Base-by-base conservation (phyloP, 2,888 invertebrate genomes). In the Rugalucina vietnamica region DNA sequence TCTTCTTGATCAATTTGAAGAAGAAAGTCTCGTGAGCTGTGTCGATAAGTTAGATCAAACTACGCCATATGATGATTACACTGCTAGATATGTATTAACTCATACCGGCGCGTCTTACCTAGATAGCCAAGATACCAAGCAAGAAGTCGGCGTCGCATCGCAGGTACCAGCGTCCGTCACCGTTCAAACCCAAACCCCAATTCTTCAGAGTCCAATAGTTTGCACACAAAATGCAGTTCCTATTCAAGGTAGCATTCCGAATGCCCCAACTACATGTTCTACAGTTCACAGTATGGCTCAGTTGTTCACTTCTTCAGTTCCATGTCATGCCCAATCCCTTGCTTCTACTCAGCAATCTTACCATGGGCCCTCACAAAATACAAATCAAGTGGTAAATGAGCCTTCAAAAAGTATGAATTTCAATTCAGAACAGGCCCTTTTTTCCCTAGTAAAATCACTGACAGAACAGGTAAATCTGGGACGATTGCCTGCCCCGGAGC, bases 1-100 rank as follows among this genome's bases (percentile, higher is more conserved):
- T 37, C 71, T 71, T 54, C 71, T 71, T 54, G 54, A 54, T 18
- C 54, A 54, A 21, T 54, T 54, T 54, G 54, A 54, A 54, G 54
- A 54, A 54, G 54, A 54, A 54, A 54, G 3, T 21, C 12, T 4
- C 10, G 14, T 54, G n/a, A 54, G 54, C 54, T 21, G 54, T n/a
- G 3, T 8, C 21, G 54, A 54, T n/a, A 54, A n/a, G 54, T 43
- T 43, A 43, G 43, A 43, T 43, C 54, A 54, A 54, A 21, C 4
- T 18, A 54, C 10, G 21, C n/a, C n/a, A n/a, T n/a, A 21, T 54
- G 21, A 21, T 54, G n/a, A 21, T 54, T 54, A 54, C 21, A 54
- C 54, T 14, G 54, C 54, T 4, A 21, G n/a, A 54, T 54, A 54
- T 54, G 54, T 54, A 54, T 54, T 54, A 21, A n/a, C 54, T 54